Conservation (phyloP, 2,888 invertebrate species). For the Stenurella melanura region DNA sequence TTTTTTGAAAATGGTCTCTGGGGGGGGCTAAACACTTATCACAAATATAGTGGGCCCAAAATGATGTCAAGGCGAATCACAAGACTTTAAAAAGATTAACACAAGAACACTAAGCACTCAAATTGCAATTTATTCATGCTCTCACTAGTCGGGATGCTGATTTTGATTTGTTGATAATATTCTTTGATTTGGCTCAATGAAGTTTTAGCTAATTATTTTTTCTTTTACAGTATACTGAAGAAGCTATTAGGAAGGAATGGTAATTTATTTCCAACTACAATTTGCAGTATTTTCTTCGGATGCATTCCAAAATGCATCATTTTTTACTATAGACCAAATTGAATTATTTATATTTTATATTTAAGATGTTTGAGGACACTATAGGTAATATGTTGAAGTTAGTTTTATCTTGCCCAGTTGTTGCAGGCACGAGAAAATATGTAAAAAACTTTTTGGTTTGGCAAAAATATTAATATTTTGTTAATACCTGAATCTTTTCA, state of each 20-base stretch:
- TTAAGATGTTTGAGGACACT: neutral
- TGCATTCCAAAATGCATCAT: constrained; percentile 37
- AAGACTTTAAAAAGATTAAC: no score
- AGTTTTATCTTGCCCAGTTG: constrained; percentile 3
- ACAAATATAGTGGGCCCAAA: no score
- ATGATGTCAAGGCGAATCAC: no score
- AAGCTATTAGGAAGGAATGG: constrained; percentile 11
- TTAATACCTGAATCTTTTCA: neutral
- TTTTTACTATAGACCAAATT: constrained; percentile 14
- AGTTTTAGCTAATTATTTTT: neutral
- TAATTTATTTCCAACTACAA: constrained; percentile 19
- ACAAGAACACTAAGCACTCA: no score
- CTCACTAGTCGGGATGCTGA: no score
- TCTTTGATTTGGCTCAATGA: no score
- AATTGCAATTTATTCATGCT: no score
- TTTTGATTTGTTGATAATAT: no score
- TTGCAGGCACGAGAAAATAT: neutral
- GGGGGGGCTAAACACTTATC: no score
- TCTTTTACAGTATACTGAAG: constrained; percentile 30
- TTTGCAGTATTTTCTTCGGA: constrained; percentile 40
- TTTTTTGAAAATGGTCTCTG: no score
- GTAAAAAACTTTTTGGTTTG: neutral
- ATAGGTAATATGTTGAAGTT: neutral
- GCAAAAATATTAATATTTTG: neutral
- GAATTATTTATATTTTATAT: constrained; percentile 54